These are phyloP conservation scores for Lycia hirtaria DNA, from an alignment of 2,888 invertebrate genomes.

Conservation along the genomic window DNA sequence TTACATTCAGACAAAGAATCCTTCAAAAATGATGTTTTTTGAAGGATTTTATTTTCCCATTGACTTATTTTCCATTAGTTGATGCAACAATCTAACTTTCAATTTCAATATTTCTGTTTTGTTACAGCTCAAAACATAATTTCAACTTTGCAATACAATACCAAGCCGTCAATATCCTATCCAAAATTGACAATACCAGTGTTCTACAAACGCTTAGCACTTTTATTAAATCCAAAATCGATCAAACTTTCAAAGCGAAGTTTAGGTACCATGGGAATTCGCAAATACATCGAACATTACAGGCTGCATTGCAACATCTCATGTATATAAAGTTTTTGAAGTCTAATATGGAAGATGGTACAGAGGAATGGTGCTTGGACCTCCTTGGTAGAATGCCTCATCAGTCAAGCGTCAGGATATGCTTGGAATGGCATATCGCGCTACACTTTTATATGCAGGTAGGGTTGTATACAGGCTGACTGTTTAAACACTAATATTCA, in stretches of 20 bases:
- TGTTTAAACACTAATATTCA: no score
- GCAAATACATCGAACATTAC: constrained; percentile 64
- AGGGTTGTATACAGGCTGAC: no score
- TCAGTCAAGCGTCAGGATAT: constrained; percentile 68
- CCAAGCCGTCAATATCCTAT: constrained; percentile 53
- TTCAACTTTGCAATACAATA: constrained; percentile 70
- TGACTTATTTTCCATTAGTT: no score
- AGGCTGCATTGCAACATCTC: constrained; percentile 66
- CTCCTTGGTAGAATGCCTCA: constrained; percentile 71
- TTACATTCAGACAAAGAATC: no score
- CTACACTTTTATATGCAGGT: constrained; percentile 67
- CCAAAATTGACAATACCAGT: constrained; percentile 55
- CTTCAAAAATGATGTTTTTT: no score
- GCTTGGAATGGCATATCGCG: constrained; percentile 73
- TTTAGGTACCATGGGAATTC: constrained; percentile 76
- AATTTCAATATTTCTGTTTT: neutral
- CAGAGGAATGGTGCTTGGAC: constrained; percentile 62
- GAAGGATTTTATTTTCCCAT: no score
- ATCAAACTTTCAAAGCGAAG: constrained; percentile 65
- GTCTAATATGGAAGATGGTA: constrained; percentile 43
- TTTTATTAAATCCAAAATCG: constrained; percentile 63
- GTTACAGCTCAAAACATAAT: constrained; percentile 60
- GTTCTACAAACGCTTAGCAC: constrained; percentile 52
- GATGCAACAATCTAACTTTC: no score
- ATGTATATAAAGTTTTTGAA: constrained; percentile 59